A percentile compares a stretch with the other conserved stretches of the same genome.
phyloP scores from a whole-genome alignment of 2,888 invertebrate species.

The Argynnis bischoffii region DNA sequence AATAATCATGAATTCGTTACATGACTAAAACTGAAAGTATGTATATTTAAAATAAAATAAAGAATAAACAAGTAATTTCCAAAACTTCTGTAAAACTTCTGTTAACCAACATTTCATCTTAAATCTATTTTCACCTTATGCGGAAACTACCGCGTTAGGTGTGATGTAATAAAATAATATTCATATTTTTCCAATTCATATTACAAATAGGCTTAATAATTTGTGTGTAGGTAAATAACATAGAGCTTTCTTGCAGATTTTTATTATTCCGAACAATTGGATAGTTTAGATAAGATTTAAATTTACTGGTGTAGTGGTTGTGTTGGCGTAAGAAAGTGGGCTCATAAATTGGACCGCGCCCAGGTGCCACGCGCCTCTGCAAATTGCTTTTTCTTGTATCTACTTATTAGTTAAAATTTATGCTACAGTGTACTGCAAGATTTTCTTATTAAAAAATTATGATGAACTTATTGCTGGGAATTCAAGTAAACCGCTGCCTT shows the following conservation, averaged over 20 bases:
- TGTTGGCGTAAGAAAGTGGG: slow-evolving; percentile 47
- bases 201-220: neutral
- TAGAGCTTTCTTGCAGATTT: neutral
- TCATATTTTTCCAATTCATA: too few species aligned
- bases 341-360: slow-evolving; percentile 56
- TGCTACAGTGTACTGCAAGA: neutral
- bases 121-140: too few species aligned
- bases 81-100: too few species aligned
- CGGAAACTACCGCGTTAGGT: too few species aligned
- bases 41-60: too few species aligned
- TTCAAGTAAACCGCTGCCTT: too few species aligned
- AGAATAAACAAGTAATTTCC: too few species aligned
- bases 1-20: too few species aligned
- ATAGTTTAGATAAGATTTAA: slow-evolving; percentile 14
- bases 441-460: slow-evolving; percentile 4
- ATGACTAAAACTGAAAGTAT: too few species aligned
- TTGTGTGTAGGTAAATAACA: neutral
- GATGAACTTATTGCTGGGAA: neutral
- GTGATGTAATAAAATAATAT: too few species aligned
- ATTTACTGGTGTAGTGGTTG: slow-evolving; percentile 18
- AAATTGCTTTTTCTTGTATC: slow-evolving; percentile 45
- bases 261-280: neutral
- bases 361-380: slow-evolving; percentile 52
- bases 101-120: too few species aligned
- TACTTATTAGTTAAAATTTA: slow-evolving; percentile 19